phyloP scores from a whole-genome alignment of 2,797 vertebrate genomes.

The Notoglanidium macrostoma region DNA sequence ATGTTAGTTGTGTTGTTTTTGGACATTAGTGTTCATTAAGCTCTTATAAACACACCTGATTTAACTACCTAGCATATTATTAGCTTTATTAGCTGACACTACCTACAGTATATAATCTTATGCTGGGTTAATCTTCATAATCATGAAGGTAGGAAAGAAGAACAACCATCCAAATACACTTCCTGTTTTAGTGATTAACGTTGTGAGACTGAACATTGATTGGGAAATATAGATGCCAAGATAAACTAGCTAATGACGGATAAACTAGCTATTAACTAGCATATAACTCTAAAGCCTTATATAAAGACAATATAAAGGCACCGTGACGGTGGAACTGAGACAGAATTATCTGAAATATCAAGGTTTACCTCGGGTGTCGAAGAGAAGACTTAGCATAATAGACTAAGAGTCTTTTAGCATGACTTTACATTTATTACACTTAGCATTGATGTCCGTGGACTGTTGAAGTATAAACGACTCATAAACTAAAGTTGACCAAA shows the following conservation, averaged over 20 bases:
- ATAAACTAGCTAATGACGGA: not conserved
- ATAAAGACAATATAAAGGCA: not conserved
- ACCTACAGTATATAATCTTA: not conserved
- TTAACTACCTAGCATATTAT: not conserved
- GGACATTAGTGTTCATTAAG: not conserved
- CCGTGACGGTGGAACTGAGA: not conserved
- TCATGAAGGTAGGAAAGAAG: not conserved
- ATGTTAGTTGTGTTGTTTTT: not conserved
- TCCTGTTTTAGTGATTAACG: not conserved
- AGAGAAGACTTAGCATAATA: not conserved
- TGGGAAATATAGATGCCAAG: not conserved
- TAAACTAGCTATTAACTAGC: not conserved
- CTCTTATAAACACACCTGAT: not conserved
- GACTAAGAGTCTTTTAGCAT: not conserved
- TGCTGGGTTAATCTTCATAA: not conserved
- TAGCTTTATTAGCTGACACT: slow-evolving; percentile 1
- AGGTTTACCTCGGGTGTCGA: not conserved
- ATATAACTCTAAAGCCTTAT: not conserved
- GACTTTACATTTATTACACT: not conserved
- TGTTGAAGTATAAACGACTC: not conserved
- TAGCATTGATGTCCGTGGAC: not conserved
- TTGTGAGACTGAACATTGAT: not conserved
- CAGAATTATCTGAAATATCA: not conserved
- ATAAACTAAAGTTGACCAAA: not conserved
- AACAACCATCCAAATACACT: not conserved